Evolutionary conservation across 2,888 invertebrate species (phyloP), one percentile per base, ranked within the genome.

Genomic region (Toxonevra muliebris): DNA sequence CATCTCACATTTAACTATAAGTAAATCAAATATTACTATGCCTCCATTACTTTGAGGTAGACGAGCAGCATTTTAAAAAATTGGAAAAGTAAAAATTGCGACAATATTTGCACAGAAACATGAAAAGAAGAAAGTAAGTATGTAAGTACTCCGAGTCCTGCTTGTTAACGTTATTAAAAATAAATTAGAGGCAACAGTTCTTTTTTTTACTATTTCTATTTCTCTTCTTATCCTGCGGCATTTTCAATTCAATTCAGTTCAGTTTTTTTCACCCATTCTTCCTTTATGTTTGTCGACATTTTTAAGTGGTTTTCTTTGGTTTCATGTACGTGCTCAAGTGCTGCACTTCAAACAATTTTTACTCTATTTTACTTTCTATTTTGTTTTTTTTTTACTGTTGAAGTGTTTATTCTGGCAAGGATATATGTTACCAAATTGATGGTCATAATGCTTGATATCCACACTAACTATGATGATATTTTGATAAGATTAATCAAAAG

Each of bases 251-350:
- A 30, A 30, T 30, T 30, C 30, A 7, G 30, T 30, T 30, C 3
- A 7, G 30, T 30, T 30, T 30, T 30, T 30, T 30, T 30, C 30
- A 30, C 30, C 30, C 30, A 30, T 30, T 30, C 30, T 30, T 30
- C 30, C 30, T 30, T 30, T 7, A 30, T 30, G 30, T 30, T 30
- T 30, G 30, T 30, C 30, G 30, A 30, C 30, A 19, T 63, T 68
- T 63, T 69, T 52, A 72, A 78, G 76, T 73, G 73, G 75, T 75
- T 72, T 78, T 75, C 53, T 52, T 60, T 66, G 70, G 71, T 74
- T 74, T 72, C 71, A 71, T 70, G 74, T 76, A 79, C 79, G 79
- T 79, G 79, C 80, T 77, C 77, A 79, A 79, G 79, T 79, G 79
- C 72, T 63, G 71, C 58, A 66, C 52, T 66, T 59, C 30, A 30